Evolutionary conservation across 1,140 invertebrate species (phyloP).

Genomic region (Neodiprion fabricii): DNA sequence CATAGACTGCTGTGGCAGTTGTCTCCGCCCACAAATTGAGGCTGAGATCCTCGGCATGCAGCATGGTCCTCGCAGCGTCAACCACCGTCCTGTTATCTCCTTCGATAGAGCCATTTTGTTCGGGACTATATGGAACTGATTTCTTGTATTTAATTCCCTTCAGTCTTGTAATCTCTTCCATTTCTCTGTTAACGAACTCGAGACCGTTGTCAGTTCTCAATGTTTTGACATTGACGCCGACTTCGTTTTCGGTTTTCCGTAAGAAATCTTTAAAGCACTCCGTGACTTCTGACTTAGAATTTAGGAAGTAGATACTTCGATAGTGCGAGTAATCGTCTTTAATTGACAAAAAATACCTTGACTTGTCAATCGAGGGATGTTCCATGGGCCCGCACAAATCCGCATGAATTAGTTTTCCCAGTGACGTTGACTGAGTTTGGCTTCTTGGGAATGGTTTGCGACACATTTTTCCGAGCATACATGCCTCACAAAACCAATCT

Average conservation of each 20-base stretch:
- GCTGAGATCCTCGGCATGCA: slow-evolving; percentile 30
- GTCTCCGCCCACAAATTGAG: slow-evolving; percentile 31
- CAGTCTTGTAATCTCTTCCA: slow-evolving; percentile 54
- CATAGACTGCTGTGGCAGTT: slow-evolving; percentile 24
- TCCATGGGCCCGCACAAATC: slow-evolving; percentile 58
- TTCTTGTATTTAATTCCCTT: slow-evolving; percentile 28
- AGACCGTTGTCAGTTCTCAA: slow-evolving; percentile 56
- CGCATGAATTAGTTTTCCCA: slow-evolving; percentile 20
- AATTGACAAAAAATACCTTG: slow-evolving; percentile 45
- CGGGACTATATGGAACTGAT: slow-evolving; percentile 27
- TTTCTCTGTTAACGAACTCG: slow-evolving; percentile 50
- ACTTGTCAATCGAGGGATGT: slow-evolving; percentile 39
- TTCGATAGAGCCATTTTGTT: slow-evolving; percentile 31
- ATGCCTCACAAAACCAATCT: slow-evolving; percentile 17
- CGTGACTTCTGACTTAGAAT: slow-evolving; percentile 50
- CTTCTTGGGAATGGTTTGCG: slow-evolving; percentile 16
- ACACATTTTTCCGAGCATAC: slow-evolving; percentile 16
- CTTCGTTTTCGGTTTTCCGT: slow-evolving; percentile 42
- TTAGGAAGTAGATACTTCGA: slow-evolving; percentile 49
- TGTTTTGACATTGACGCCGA: slow-evolving; percentile 42
- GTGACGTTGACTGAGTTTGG: not conserved
- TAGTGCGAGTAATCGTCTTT: slow-evolving; percentile 56
- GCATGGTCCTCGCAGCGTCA: slow-evolving; percentile 46
- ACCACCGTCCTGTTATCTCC: slow-evolving; percentile 44
- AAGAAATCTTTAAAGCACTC: slow-evolving; percentile 45